A percentile compares a stretch with the other conserved stretches of the same genome.
Evolutionary conservation across 2,888 invertebrate species (phyloP).

Genomic region (Steromphala cineraria): DNA sequence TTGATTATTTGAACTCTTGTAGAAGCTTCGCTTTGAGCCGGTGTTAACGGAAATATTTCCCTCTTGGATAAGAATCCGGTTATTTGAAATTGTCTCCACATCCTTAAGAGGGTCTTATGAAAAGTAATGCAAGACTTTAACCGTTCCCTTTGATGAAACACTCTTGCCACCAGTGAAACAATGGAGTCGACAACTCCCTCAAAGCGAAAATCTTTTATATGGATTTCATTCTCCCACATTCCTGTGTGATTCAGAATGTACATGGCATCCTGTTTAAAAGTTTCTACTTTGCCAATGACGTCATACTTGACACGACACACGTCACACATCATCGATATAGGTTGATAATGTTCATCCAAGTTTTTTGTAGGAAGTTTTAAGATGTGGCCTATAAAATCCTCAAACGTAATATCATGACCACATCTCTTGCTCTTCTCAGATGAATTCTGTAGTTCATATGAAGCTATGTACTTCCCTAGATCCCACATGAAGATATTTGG

Average conservation of each 20-base stretch:
- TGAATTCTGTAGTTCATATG: not conserved
- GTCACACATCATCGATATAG: constrained; percentile 32
- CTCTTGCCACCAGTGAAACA: not conserved
- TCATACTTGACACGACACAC: constrained; percentile 40
- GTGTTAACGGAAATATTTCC: not conserved
- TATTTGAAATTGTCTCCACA: not conserved
- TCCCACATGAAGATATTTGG: constrained; percentile 46
- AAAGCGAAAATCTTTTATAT: not conserved
- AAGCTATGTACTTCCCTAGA: not conserved
- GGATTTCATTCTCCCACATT: not conserved
- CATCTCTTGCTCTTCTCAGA: constrained; percentile 12
- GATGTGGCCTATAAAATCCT: constrained; percentile 18
- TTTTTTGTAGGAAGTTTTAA: not conserved
- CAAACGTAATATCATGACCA: constrained; percentile 30
- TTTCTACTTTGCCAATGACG: constrained; percentile 44
- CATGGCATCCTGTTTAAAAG: constrained; percentile 29
- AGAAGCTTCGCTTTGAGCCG: not conserved
- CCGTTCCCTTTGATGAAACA: not conserved
- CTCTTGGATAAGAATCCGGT: not conserved
- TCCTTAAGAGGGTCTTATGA: not conserved
- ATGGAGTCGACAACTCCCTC: not conserved
- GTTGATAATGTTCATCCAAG: constrained; percentile 36
- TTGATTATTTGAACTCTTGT: not conserved
- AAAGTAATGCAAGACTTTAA: not conserved
- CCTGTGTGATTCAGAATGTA: constrained; percentile 25